Base-by-base conservation (phyloP, 2,113 vertebrate genomes). In the Protomyctophum bolini region DNA sequence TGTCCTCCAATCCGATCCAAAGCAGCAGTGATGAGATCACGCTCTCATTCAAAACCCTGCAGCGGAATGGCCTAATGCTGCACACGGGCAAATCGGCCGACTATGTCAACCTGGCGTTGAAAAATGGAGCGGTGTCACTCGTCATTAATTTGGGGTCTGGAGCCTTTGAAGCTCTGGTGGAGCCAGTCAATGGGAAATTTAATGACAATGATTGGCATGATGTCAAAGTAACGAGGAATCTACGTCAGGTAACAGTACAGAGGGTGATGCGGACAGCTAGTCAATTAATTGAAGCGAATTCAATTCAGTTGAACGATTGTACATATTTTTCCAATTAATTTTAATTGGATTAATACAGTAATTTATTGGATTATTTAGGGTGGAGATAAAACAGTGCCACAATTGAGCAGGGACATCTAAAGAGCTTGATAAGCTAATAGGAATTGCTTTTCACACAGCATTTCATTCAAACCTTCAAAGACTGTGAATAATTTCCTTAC, bases 171-270 rank as follows among this genome's bases (percentile, higher is more conserved):
- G 97, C 98, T 46, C 95, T 99, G 92, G 97, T 99, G 96, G 98
- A 99, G 93, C 97, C 97, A 15, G 98, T 99, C 94, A 98, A 99
- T 94, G 98, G 98, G 91, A 99, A 99, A 94, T 99, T 99, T 96
- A 99, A 99, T 97, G 98, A 99, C 96, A 99, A 99, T 97, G 96
- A 96, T 95, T 99, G 98, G 98, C 98, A 99, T 95, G 98, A 98
- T 97, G 97, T 99, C 93, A 99, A 99, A 96, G 98, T 99, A 93
- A 98, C 97, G 92, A 94, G 97, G 95, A 99, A 99, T 95, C 96
- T 99, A 91, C 97, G 98, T 96, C 98, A 99, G 98, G 98, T 99
- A 99, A 99, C 96, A 95, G 94, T 95, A 95, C 94, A 95, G 93
- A 94, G 94, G 94, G 94, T 95, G 91, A 93, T 86, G 75, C 21